Conservation (phyloP, 1,140 invertebrate genomes). For the Oedothorax gibbosus region DNA sequence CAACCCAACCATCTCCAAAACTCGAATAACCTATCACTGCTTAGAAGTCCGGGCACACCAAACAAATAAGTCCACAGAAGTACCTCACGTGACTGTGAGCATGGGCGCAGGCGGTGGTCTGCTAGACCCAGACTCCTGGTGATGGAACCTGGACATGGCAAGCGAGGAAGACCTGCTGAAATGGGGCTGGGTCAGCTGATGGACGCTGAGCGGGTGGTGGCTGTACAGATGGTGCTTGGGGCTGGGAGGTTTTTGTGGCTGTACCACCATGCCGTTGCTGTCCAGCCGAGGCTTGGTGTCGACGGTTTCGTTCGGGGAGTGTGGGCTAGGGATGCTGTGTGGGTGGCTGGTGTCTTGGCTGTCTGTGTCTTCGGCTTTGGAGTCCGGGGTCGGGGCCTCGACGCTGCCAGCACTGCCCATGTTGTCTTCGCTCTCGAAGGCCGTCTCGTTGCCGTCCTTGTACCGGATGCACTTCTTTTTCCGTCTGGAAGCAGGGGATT, state of each 20-base stretch:
- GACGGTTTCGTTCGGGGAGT: constrained; percentile 43
- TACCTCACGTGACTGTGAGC: constrained; percentile 49
- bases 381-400: constrained; percentile 73
- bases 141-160: constrained; percentile 28
- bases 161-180: constrained; percentile 26
- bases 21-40: too few relatives aligned
- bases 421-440: constrained; percentile 72
- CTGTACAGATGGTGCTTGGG: constrained; percentile 19
- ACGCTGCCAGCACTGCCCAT: constrained; percentile 77
- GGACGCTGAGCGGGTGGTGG: constrained; percentile 62
- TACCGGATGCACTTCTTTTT: constrained; percentile 99
- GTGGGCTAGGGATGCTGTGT: constrained; percentile 20
- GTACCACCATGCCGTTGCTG: constrained; percentile 30
- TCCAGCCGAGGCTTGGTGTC: constrained; percentile 35
- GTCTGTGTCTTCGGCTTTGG: constrained; percentile 66
- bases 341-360: constrained; percentile 37
- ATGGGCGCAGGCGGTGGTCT: constrained; percentile 13
- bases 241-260: constrained; percentile 1
- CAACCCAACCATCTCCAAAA: too few relatives aligned
- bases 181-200: constrained; percentile 62
- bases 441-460: constrained; percentile 82
- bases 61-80: too few relatives aligned
- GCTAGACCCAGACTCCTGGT: constrained; percentile 16
- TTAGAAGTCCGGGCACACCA: too few relatives aligned
- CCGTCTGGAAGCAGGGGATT: constrained; percentile 76